phyloP scores from a whole-genome alignment of 2,113 vertebrate genomes.

The Phrynosoma platyrhinos region DNA sequence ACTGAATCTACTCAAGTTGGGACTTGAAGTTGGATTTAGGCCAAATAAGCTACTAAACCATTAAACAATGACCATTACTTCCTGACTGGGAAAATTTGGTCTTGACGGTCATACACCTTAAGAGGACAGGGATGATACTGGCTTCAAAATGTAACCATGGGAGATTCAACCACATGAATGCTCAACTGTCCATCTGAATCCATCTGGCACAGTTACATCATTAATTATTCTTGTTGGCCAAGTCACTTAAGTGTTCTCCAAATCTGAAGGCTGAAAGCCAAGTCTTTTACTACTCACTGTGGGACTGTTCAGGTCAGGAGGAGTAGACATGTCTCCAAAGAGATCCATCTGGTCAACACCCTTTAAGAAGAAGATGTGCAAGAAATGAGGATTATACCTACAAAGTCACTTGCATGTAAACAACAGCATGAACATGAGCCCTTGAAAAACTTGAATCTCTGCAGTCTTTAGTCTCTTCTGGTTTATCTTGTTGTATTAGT shows the following conservation, averaged over 20 bases:
- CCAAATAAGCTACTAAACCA: too few relatives aligned
- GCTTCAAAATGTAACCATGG: not conserved
- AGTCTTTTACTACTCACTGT: constrained; percentile 88
- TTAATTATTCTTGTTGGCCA: not conserved
- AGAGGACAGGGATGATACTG: not conserved
- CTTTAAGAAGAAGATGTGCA: constrained; percentile 76
- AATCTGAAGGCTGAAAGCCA: not conserved
- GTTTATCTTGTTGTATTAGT: not conserved
- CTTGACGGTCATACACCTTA: not conserved
- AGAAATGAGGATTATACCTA: constrained; percentile 44
- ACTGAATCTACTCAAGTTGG: too few relatives aligned
- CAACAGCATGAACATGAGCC: not conserved
- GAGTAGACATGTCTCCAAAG: constrained; percentile 97
- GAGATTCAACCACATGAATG: not conserved
- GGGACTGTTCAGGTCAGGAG: constrained; percentile 88
- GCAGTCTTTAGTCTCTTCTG: not conserved
- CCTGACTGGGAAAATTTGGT: not conserved
- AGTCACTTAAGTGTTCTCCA: not conserved
- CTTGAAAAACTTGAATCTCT: not conserved
- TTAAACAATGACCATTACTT: not conserved
- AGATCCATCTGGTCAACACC: constrained; percentile 89
- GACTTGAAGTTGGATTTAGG: too few relatives aligned
- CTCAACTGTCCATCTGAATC: not conserved
- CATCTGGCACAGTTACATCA: not conserved
- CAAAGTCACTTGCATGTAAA: not conserved